Base-by-base conservation (phyloP, 2,888 invertebrate species). In the Dorcus hopei region DNA sequence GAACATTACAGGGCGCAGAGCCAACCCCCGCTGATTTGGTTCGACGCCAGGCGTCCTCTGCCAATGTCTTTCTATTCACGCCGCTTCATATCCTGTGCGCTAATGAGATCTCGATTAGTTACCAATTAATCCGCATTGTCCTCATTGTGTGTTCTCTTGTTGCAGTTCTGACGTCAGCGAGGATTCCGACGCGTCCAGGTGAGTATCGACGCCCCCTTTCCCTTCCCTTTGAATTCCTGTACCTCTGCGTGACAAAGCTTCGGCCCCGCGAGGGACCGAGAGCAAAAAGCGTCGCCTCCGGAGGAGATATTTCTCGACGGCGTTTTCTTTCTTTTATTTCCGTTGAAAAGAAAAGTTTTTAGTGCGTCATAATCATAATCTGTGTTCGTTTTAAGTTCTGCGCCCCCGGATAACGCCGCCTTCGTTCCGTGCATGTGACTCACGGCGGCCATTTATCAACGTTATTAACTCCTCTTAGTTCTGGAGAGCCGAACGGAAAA, bases 291-390 rank as follows among this genome's bases (percentile, higher is more conserved):
- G 45, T 19, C 45, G 26, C 9, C 14, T 11, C 45, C 9, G 45
- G n/a, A 8, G 16, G 45, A 45, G 23, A 45, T 19, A 45, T 19
- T 19, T 45, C 19, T 45, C 11, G 45, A 45, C 45, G 45, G 54
- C 48, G 43, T 52, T 40, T 42, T 57, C 51, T 63, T 62, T 60
- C 59, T 65, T 65, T 63, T 66, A 62, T 65, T 62, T 62, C 58
- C 59, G 56, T 58, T 55, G 61, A 64, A 65, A 63, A 63, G 62
- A 59, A 67, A 66, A 63, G 61, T 64, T 66, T 63, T 65, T 67
- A 68, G 66, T 66, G 65, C 66, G 70, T 71, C 73, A 71, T 72
- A 72, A 72, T 72, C 70, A 70, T 73, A 72, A 74, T 72, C 71
- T 68, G 65, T 62, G 70, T 68, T 70, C 70, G 67, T 69, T 72